Base-by-base conservation (phyloP, 2,888 invertebrate genomes). In the Griposia aprilina region DNA sequence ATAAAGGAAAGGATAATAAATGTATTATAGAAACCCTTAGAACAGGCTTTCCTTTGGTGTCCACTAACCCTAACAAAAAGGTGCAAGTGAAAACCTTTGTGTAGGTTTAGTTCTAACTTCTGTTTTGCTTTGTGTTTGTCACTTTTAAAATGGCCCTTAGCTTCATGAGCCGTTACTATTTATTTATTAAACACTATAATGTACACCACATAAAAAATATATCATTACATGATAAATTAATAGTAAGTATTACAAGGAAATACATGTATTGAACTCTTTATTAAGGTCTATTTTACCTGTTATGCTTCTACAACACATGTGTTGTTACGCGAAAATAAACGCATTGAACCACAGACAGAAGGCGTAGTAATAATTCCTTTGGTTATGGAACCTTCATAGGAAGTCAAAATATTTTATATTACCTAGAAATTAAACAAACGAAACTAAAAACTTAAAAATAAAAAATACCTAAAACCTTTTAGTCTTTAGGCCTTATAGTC, bases 171-270 rank as follows among this genome's bases (percentile, higher is more conserved):
- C 1, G 17, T 23, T 30, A 41, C 7, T 17, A 57, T 69, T 45
- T n/a, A 66, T 10, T 45, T 23, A 69, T 30, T 26, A 41, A 13
- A 60, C 20, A n/a, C 13, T n/a, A 8, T 41, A 41, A 8, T 15
- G 15, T 23, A 45, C n/a, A 45, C 36, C 23, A 63, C 26, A 45
- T 26, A 66, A 45, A 65, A 7, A 17, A 23, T n/a, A 23, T n/a
- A 65, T 10, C 15, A 67, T 26, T 20, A 48, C 7, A 15, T 70
- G 59, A 36, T 23, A 41, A 41, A 50, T 11, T 4, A 26, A n/a
- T 17, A 20, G 7, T 68, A 45, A 55, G 4, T 41, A 26, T 41
- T 11, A 74, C 41, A 74, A 63, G 76, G 74, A 76, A 76, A 76
- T 63, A 62, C 23, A 10, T 13, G 26, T 30, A 30, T 52, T 13